These are phyloP conservation scores for Semnornis frantzii DNA, from an alignment of 2,113 vertebrate genomes.

Conservation along the genomic window DNA sequence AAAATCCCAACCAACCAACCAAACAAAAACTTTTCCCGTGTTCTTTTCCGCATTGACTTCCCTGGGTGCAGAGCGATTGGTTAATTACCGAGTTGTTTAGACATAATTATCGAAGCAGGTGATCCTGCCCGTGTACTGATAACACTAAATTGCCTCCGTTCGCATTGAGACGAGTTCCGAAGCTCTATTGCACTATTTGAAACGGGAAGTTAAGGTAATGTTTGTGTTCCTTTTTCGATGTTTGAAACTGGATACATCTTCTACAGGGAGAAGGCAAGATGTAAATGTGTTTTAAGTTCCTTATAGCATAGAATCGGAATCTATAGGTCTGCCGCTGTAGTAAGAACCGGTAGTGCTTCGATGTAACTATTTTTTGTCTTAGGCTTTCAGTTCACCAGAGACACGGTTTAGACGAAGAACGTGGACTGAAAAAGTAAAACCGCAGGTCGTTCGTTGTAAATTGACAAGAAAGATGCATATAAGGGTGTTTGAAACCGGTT, in stretches of 20 bases:
- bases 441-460: accelerated
- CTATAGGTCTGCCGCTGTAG: accelerated
- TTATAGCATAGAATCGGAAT: accelerated
- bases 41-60: neutral
- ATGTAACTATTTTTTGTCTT: accelerated
- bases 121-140: neutral
- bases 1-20: too few species aligned
- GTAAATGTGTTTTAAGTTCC: accelerated
- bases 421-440: neutral
- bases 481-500: neutral
- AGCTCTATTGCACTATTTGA: neutral
- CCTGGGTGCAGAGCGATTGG: accelerated
- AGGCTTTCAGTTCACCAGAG: accelerated
- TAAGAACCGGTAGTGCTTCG: accelerated
- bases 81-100: accelerated
- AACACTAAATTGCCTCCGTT: neutral
- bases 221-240: neutral
- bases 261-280: accelerated
- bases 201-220: neutral
- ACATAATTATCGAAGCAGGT: accelerated
- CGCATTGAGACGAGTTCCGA: neutral
- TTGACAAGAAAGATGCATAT: neutral
- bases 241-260: neutral
- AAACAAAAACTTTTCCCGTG: accelerated
- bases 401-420: neutral